Base-by-base conservation (phyloP, 1,140 invertebrate genomes). In the Thaumatotibia leucotreta region DNA sequence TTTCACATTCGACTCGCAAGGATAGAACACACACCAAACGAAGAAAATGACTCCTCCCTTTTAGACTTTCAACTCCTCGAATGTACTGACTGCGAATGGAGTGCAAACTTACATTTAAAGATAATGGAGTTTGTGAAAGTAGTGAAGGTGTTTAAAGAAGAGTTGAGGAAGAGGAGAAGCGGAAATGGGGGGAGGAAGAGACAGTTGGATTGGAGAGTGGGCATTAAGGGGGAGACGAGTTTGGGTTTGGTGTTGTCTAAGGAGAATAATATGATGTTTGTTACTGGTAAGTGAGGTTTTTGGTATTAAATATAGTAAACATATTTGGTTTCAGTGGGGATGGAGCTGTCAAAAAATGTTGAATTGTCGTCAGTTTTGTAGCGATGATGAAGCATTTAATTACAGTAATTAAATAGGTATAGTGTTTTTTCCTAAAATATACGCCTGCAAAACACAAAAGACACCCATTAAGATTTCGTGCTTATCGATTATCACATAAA, bases 101-200 rank as follows among this genome's bases (percentile, higher is more conserved):
- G 93, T 68, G 92, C 95, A 0, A 94, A 95, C 76, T 91, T 95
- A 65, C 95, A 97, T 76, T 92, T 96, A 68, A 96, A 95, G 82
- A 81, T 95, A 1, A 77, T 95, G n/a, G 93, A 93, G 11, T 89
- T 96, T 17, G 80, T 93, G 0, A 88, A 93, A 73, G 93, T 94
- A 62, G 90, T 95, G 39, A 88, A 89, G 74, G 89, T 92, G 70
- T 93, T 94, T 65, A 84, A 71, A 11, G 58, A 75, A 27, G 82
- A 88, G 5, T 68, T 89, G 62, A 75, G 63, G 10, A 32, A 61
- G 80, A 63, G 69, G 68, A 29, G 72, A 64, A 63, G 70, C 22
- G 35, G 66, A 31, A 33, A 8, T 24, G 14, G 70, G 23, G 69
- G 64, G 64, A 65, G 63, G 68, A 72, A 72, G 65, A 66, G 67